A percentile compares a stretch with the other conserved stretches of the same genome.
These are phyloP conservation scores for Notolepis coatsorum DNA, from an alignment of 2,797 vertebrate species.

Conservation along the genomic window DNA sequence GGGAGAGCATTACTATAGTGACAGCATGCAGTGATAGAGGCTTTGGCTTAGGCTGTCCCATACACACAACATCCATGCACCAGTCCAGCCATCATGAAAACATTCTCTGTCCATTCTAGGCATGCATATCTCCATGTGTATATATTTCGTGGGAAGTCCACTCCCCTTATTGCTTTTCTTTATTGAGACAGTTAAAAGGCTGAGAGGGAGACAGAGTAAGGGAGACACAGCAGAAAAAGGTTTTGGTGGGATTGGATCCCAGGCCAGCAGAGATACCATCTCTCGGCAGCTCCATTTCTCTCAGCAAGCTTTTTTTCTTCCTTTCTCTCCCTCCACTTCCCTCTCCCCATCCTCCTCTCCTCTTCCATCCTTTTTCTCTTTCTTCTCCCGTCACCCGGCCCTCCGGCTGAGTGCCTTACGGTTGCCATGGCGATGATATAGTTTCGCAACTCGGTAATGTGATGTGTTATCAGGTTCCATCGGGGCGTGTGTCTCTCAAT, in stretches of 20 bases:
- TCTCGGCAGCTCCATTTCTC: conserved; percentile 49
- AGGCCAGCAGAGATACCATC: too few species aligned
- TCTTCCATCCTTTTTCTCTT: conserved; percentile 39
- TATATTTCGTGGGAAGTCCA: background rate
- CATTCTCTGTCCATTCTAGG: background rate
- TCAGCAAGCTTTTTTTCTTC: conserved; percentile 47
- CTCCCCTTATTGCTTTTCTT: background rate
- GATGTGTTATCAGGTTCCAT: conserved; percentile 82
- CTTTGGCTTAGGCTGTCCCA: conserved; percentile 42
- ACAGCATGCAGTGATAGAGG: conserved; percentile 16
- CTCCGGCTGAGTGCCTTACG: conserved; percentile 69
- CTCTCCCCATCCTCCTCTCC: conserved; percentile 52
- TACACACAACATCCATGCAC: conserved; percentile 11
- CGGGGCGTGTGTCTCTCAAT: conserved; percentile 76
- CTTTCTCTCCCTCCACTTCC: conserved; percentile 9
- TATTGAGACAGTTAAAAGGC: too few species aligned
- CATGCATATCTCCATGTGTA: background rate
- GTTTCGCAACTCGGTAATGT: conserved; percentile 81
- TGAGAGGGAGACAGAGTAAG: too few species aligned
- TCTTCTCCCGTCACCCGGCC: conserved; percentile 68
- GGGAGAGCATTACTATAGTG: conserved; percentile 51
- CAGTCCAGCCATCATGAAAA: background rate
- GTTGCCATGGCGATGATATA: conserved; percentile 84
- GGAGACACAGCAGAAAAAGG: too few species aligned
- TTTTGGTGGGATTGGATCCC: too few species aligned